Evolutionary conservation across 2,113 vertebrate genomes (phyloP).

Genomic region (Osmerus mordax): DNA sequence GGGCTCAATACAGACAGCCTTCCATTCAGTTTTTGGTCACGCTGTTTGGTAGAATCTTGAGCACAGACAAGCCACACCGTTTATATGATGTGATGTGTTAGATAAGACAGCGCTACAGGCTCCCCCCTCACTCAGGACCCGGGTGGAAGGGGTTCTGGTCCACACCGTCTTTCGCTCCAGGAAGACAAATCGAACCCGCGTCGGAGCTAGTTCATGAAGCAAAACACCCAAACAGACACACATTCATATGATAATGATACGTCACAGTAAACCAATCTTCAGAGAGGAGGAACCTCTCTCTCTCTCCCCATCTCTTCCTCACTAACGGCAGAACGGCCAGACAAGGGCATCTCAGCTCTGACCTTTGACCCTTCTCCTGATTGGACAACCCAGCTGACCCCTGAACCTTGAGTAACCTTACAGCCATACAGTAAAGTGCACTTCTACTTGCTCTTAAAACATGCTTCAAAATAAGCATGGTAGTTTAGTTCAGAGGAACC

Average conservation of each 20-base stretch:
- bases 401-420: constrained; percentile 30
- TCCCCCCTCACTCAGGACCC: no score
- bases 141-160: no score
- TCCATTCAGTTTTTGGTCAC: no score
- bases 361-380: constrained; percentile 27
- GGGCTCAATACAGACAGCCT: no score
- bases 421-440: constrained; percentile 74
- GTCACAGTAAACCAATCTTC: constrained; percentile 30
- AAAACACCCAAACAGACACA: constrained; percentile 26
- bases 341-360: constrained; percentile 1
- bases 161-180: no score
- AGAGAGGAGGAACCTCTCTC: neutral
- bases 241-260: constrained; percentile 11
- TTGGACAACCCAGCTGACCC: constrained; percentile 17
- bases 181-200: no score
- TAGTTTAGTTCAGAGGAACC: constrained; percentile 38
- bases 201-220: constrained; percentile 14
- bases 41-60: no score
- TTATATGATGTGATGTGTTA: no score
- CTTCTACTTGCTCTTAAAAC: constrained; percentile 57
- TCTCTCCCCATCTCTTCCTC: neutral
- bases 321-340: constrained; percentile 15
- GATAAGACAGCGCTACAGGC: no score
- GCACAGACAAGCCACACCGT: no score
- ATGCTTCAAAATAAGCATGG: constrained; percentile 68